These are phyloP conservation scores for Aplysia californica DNA, from an alignment of 1,140 invertebrate species.

Conservation along the genomic window DNA sequence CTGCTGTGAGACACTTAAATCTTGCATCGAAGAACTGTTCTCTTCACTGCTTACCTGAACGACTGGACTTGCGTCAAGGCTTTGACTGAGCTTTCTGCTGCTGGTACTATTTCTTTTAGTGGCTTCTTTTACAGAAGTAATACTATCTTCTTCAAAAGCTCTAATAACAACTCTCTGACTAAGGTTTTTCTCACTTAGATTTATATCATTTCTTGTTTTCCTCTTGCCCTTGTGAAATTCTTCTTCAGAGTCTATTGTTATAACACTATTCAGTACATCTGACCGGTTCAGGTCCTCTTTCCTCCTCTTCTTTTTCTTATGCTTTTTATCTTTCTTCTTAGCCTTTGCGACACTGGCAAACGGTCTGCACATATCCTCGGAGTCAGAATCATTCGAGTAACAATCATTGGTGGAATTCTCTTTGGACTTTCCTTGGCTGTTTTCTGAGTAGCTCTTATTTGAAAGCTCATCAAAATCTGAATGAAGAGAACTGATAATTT, in stretches of 20 bases:
- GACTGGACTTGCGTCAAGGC: background rate
- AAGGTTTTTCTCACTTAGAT: background rate
- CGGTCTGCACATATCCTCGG: conserved; percentile 4
- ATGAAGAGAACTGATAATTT: conserved; percentile 1
- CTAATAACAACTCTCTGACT: background rate
- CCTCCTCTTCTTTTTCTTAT: background rate
- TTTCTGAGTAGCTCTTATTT: too few species aligned
- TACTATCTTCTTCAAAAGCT: too few species aligned
- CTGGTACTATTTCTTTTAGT: background rate
- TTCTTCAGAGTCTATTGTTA: background rate
- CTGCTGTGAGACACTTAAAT: background rate
- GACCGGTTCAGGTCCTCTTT: too few species aligned
- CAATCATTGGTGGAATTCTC: too few species aligned
- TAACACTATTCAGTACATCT: background rate
- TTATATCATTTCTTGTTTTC: background rate
- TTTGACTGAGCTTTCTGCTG: background rate
- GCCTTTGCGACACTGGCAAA: background rate
- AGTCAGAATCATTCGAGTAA: background rate
- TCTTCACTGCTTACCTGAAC: background rate
- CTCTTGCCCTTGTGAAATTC: background rate
- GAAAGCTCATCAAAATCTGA: too few species aligned
- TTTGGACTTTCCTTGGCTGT: too few species aligned
- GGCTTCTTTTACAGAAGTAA: background rate
- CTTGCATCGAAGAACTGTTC: background rate
- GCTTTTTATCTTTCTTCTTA: conserved; percentile 21